Percentiles rank a stretch among this genome's conserved stretches.
Conservation (phyloP, 2,113 vertebrate genomes). For the Rhipidura dahli region DNA sequence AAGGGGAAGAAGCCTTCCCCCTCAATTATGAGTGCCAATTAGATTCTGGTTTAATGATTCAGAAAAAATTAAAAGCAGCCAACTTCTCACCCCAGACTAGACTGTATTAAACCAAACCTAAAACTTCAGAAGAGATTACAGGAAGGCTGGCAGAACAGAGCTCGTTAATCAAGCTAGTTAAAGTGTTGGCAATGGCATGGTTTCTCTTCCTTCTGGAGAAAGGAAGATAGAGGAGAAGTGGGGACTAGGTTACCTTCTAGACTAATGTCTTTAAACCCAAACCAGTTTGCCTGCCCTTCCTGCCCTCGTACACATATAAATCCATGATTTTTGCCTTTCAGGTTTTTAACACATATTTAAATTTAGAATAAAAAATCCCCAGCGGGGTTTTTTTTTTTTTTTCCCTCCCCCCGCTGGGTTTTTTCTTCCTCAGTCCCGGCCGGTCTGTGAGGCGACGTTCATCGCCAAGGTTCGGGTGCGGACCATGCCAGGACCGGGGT, state of each 20-base stretch:
- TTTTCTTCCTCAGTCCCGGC: no score
- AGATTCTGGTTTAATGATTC: conserved; percentile 19
- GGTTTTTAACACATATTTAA: no score
- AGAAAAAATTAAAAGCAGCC: conserved; percentile 13
- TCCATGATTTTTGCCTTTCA: no score
- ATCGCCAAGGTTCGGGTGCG: no score
- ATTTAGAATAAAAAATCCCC: no score
- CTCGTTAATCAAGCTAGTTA: conserved; percentile 21
- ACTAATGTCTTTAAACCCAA: neutral
- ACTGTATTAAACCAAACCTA: neutral
- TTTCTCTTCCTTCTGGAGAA: neutral
- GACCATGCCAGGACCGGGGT: no score
- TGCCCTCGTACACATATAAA: neutral
- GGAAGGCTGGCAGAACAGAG: neutral
- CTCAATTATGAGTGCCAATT: neutral
- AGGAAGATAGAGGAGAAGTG: neutral
- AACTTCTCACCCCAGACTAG: neutral
- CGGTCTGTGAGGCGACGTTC: no score
- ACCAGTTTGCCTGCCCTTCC: neutral
- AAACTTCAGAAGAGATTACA: conserved; percentile 10
- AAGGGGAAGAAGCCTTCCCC: neutral
- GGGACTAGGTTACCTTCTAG: neutral
- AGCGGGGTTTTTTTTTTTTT: no score
- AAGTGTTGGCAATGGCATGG: neutral
- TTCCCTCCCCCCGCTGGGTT: no score